A percentile compares a stretch with the other conserved stretches of the same genome.
phyloP scores from a whole-genome alignment of 2,113 vertebrate species.

The Isurus oxyrinchus region DNA sequence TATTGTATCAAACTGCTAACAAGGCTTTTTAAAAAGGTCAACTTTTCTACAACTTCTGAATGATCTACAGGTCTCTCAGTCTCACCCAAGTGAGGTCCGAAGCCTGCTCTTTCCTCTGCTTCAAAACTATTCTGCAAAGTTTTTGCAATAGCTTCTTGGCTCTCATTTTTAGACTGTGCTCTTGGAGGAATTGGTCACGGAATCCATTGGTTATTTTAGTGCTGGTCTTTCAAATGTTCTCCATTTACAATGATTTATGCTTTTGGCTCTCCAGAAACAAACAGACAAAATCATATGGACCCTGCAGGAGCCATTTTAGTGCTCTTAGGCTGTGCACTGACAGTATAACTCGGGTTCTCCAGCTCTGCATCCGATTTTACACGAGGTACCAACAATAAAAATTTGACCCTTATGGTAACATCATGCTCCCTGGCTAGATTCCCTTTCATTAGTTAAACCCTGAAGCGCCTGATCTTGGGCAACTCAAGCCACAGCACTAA shows the following conservation, averaged over 20 bases:
- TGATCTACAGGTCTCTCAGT: not conserved
- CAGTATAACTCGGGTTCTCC: not conserved
- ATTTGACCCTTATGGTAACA: not conserved
- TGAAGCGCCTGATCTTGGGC: not conserved
- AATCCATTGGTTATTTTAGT: not conserved
- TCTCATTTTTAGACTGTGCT: not conserved
- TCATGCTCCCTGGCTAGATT: not conserved
- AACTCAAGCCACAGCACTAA: not conserved
- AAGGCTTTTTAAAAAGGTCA: not conserved
- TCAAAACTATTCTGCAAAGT: not conserved
- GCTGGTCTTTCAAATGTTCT: not conserved
- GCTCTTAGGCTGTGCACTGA: not conserved
- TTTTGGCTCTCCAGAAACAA: not conserved
- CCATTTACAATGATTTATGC: not conserved
- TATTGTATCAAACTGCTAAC: not conserved
- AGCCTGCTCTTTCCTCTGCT: not conserved
- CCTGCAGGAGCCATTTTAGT: not conserved
- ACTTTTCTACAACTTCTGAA: not conserved
- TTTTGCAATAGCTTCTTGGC: not conserved
- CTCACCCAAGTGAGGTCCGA: not conserved
- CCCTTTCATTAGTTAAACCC: not conserved
- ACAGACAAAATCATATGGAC: not conserved
- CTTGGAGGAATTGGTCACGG: not conserved
- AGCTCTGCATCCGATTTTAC: not conserved
- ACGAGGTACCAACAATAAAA: not conserved